phyloP scores from a whole-genome alignment of 2,888 invertebrate species.

The Drosophila emarginata region DNA sequence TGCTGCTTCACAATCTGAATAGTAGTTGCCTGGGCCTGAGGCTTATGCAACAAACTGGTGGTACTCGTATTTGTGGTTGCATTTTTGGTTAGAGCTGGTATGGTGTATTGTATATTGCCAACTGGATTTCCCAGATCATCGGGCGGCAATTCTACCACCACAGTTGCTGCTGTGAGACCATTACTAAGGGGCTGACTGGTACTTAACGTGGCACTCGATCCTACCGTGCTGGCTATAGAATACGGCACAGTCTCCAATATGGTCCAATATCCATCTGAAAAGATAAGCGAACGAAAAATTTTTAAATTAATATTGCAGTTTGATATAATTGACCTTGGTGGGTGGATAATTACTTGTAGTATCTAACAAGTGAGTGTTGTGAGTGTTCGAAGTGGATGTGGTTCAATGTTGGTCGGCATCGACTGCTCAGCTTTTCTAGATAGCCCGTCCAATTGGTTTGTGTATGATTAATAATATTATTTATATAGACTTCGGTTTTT shows the following conservation, averaged over 20 bases:
- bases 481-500: constrained; percentile 35
- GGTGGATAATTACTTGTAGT: constrained; percentile 61
- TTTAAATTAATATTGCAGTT: constrained; percentile 20
- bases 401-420: constrained; percentile 1
- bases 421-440: constrained; percentile 20
- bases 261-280: constrained; percentile 81
- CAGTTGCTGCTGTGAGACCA: constrained; percentile 76
- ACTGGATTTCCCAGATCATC: constrained; percentile 79
- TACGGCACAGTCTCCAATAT: constrained; percentile 81
- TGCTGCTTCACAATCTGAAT: constrained; percentile 80
- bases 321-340: constrained; percentile 3
- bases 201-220: constrained; percentile 25
- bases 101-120: constrained; percentile 80
- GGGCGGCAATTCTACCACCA: constrained; percentile 80
- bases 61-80: constrained; percentile 61
- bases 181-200: constrained; percentile 47
- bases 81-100: constrained; percentile 69
- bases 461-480: constrained; percentile 18
- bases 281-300: constrained; percentile 1
- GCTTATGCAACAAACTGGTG: constrained; percentile 55
- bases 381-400: constrained; percentile 20
- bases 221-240: constrained; percentile 63
- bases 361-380: constrained; percentile 45
- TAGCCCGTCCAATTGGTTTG: constrained; percentile 36
- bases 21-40: constrained; percentile 73